A percentile compares a stretch with the other conserved stretches of the same genome.
phyloP scores from a whole-genome alignment of 2,113 vertebrate genomes.

The Stigmatopora nigra region DNA sequence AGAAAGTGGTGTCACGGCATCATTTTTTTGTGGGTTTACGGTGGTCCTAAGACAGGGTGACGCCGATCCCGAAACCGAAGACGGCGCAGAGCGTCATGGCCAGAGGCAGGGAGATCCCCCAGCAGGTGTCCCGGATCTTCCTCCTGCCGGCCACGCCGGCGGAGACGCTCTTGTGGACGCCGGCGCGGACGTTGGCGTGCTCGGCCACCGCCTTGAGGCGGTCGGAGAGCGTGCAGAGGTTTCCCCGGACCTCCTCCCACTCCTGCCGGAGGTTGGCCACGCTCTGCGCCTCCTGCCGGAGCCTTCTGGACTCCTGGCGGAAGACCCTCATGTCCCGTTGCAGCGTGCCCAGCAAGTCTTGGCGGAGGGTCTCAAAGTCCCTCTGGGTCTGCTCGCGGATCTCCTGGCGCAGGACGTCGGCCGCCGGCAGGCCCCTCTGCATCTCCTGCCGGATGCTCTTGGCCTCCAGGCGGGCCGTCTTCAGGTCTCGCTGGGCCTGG shows the following conservation, averaged over 20 bases:
- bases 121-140: neutral
- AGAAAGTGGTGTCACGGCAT: too few relatives aligned
- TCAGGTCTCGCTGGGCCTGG: neutral
- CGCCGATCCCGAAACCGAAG: neutral
- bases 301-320: conserved; percentile 1
- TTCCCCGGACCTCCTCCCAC: neutral
- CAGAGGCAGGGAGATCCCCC: conserved; percentile 5
- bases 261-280: conserved; percentile 1
- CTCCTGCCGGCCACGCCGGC: neutral
- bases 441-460: neutral
- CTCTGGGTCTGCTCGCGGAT: conserved; percentile 1
- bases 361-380: neutral
- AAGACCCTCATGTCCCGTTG: conserved; percentile 1
- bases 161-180: neutral
- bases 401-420: neutral
- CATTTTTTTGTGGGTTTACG: too few relatives aligned
- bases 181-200: neutral
- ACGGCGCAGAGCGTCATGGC: conserved; percentile 10
- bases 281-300: conserved; percentile 1
- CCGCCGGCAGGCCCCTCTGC: neutral
- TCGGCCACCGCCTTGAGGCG: conserved; percentile 2
- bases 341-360: neutral
- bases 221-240: conserved; percentile 1
- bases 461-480: neutral
- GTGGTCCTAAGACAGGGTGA: conserved; percentile 4